Evolutionary conservation across 2,113 vertebrate genomes (phyloP).

Genomic region (Elachura formosa): DNA sequence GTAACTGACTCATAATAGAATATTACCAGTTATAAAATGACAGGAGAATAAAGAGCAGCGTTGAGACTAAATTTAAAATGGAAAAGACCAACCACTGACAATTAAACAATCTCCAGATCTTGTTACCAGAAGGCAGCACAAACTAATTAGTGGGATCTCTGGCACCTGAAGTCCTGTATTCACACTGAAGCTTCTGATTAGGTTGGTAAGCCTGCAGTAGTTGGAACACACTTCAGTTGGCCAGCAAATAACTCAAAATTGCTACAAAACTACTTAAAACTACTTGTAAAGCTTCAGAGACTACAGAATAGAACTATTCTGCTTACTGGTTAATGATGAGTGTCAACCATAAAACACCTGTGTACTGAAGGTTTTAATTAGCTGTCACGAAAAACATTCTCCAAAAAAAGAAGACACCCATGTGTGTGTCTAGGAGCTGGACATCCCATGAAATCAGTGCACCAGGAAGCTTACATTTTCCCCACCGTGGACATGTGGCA

Average conservation of each 20-base stretch:
- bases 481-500: fast-evolving
- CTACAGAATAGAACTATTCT: neutral
- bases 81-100: neutral
- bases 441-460: neutral
- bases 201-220: neutral
- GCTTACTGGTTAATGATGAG: neutral
- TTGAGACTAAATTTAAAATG: neutral
- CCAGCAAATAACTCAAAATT: conserved; percentile 57
- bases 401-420: neutral
- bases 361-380: neutral
- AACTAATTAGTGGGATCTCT: neutral
- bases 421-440: neutral
- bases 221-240: conserved; percentile 55
- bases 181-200: neutral
- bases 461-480: neutral
- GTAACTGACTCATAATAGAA: neutral
- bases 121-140: neutral
- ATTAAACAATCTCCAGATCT: neutral
- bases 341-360: conserved; percentile 21
- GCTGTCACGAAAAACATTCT: neutral
- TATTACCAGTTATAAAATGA: neutral
- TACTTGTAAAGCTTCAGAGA: conserved; percentile 37
- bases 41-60: neutral
- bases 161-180: neutral
- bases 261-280: conserved; percentile 59